Percentiles rank a stretch among this genome's conserved stretches.
phyloP scores from a whole-genome alignment of 2,888 invertebrate species.

The Stratiomys singularior region DNA sequence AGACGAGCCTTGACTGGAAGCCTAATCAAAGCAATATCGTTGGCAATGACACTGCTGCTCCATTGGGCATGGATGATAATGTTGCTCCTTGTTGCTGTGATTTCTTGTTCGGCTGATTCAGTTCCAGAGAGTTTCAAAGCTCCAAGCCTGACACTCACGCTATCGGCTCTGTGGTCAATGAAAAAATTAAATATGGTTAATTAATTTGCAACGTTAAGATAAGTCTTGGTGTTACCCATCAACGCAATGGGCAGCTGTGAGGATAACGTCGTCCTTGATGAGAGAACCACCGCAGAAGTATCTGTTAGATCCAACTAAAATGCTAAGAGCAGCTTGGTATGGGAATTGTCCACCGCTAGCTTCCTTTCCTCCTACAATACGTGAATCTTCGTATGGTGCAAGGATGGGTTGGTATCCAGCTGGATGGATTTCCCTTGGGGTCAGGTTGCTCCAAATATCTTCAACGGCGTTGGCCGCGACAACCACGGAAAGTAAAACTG shows the following conservation, averaged over 20 bases:
- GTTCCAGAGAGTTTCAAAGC: background rate
- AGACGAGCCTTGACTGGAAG: conserved; percentile 17
- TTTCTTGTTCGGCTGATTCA: conserved; percentile 12
- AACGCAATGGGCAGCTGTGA: conserved; percentile 44
- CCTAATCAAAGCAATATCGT: conserved; percentile 36
- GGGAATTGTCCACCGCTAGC: conserved; percentile 22
- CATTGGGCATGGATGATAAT: conserved; percentile 19
- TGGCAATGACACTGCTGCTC: background rate
- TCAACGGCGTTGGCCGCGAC: background rate
- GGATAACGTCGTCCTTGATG: background rate
- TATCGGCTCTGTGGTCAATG: background rate
- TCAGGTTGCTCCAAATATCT: conserved; percentile 11
- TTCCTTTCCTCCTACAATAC: conserved; percentile 29
- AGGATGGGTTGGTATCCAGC: background rate
- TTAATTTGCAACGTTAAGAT: background rate
- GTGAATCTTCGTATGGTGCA: background rate
- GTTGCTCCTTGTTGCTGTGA: background rate
- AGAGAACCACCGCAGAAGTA: conserved; percentile 38
- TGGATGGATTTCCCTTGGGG: conserved; percentile 1
- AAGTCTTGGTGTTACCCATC: background rate
- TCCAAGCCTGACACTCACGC: conserved; percentile 14
- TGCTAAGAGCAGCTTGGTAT: conserved; percentile 31
- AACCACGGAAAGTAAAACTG: conserved; percentile 19
- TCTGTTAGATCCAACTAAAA: background rate
- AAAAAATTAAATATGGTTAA: background rate